These are phyloP conservation scores for Drosophila affinis DNA, from an alignment of 2,888 invertebrate species.

Conservation along the genomic window DNA sequence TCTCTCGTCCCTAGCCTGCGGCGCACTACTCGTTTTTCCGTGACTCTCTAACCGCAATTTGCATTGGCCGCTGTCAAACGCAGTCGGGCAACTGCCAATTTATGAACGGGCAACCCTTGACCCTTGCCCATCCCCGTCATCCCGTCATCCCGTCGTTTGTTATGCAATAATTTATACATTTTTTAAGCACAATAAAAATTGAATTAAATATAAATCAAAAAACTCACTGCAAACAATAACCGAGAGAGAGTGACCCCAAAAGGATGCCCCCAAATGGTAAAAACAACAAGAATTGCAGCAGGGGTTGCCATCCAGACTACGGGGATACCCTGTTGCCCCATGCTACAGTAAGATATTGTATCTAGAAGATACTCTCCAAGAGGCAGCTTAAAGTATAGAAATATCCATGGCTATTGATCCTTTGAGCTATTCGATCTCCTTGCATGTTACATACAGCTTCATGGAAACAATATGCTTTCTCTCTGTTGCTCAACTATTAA, in stretches of 20 bases:
- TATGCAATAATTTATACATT: constrained; percentile 73
- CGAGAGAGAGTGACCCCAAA: background rate
- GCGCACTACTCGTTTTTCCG: background rate
- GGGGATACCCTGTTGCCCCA: background rate
- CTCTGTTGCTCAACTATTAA: background rate
- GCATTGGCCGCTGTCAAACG: constrained; percentile 74
- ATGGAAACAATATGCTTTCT: background rate
- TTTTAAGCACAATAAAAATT: constrained; percentile 78
- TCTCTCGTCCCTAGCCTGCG: background rate
- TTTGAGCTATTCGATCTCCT: no score
- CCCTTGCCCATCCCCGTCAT: constrained; percentile 15
- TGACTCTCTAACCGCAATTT: constrained; percentile 61
- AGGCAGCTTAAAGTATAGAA: no score
- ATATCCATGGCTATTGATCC: no score
- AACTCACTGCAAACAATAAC: constrained; percentile 18
- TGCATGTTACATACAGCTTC: background rate
- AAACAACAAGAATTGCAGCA: constrained; percentile 14
- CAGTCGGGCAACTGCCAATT: constrained; percentile 73
- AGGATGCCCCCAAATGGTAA: constrained; percentile 27
- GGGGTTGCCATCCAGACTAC: background rate
- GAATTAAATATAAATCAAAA: constrained; percentile 78
- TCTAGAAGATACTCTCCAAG: no score
- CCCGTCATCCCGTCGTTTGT: constrained; percentile 45
- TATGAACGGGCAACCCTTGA: constrained; percentile 62
- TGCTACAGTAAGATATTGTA: background rate